Evolutionary conservation across 2,888 invertebrate genomes (phyloP).

Genomic region (Polydrusus pterygomalis): DNA sequence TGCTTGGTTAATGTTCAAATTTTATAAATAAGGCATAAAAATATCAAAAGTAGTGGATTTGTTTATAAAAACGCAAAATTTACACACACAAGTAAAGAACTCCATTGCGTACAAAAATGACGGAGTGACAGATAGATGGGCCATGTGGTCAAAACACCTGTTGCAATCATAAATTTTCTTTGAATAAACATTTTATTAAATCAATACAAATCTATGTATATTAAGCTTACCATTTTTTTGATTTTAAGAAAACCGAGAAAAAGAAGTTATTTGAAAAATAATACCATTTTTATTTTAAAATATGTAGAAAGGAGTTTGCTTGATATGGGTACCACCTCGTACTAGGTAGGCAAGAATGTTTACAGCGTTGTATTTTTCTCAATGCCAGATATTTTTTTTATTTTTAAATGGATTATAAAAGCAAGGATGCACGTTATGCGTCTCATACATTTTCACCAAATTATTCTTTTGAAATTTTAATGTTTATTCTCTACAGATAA

Average conservation of each 20-base stretch:
- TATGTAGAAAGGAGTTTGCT: neutral
- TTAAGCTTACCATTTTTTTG: neutral
- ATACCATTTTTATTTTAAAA: constrained; percentile 22
- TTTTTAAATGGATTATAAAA: no score
- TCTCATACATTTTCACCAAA: no score
- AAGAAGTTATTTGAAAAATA: no score
- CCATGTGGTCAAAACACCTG: constrained; percentile 31
- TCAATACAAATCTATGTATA: neutral
- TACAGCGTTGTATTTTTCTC: constrained; percentile 51
- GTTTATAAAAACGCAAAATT: constrained; percentile 58
- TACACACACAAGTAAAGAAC: constrained; percentile 52
- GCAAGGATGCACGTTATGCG: no score
- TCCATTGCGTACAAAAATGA: constrained; percentile 57
- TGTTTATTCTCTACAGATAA: no score
- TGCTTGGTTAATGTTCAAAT: neutral
- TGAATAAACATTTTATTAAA: neutral
- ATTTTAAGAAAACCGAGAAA: no score
- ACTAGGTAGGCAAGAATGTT: constrained; percentile 42
- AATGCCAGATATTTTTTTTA: no score
- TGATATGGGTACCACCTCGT: constrained; percentile 15
- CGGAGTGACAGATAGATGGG: constrained; percentile 37
- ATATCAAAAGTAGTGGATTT: constrained; percentile 36
- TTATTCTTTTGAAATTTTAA: no score
- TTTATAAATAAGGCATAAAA: constrained; percentile 27
- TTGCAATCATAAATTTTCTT: constrained; percentile 11